Evolutionary conservation across 2,113 vertebrate species (phyloP).

Genomic region (Tyrannus savana): DNA sequence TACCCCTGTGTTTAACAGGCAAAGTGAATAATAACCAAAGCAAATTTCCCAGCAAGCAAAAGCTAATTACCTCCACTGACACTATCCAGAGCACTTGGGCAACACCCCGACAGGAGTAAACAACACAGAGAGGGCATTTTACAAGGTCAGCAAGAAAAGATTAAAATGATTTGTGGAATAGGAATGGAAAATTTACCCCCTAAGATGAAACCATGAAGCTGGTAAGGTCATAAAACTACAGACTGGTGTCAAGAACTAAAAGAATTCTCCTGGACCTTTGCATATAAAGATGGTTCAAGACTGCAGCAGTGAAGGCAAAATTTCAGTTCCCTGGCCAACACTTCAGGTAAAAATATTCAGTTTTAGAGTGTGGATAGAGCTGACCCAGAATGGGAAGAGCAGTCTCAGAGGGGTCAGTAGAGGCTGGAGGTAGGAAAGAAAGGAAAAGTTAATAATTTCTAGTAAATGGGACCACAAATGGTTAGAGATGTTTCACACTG

Average conservation of each 20-base stretch:
- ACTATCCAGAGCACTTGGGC: slow-evolving; percentile 37
- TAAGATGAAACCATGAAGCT: background rate
- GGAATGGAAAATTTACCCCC: slow-evolving; percentile 34
- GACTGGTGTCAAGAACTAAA: slow-evolving; percentile 12
- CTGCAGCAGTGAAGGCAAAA: background rate
- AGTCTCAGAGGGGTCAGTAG: background rate
- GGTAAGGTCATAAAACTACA: slow-evolving; percentile 15
- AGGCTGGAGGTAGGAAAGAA: background rate
- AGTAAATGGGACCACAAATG: background rate
- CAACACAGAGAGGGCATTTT: slow-evolving; percentile 33
- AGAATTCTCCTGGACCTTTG: background rate
- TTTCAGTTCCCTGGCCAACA: background rate
- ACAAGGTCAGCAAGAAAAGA: slow-evolving; percentile 54
- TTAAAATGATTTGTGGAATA: slow-evolving; percentile 32
- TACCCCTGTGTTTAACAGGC: background rate
- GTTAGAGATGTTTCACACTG: background rate
- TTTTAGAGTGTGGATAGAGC: background rate
- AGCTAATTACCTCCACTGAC: slow-evolving; percentile 21
- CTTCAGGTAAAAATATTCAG: background rate
- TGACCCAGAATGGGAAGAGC: background rate
- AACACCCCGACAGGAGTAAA: slow-evolving; percentile 6
- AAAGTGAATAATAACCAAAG: background rate
- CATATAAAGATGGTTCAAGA: background rate
- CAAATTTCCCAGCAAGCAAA: background rate
- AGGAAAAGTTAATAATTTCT: background rate